Conservation (phyloP, 2,113 vertebrate genomes). For the Laterallus jamaicensis region DNA sequence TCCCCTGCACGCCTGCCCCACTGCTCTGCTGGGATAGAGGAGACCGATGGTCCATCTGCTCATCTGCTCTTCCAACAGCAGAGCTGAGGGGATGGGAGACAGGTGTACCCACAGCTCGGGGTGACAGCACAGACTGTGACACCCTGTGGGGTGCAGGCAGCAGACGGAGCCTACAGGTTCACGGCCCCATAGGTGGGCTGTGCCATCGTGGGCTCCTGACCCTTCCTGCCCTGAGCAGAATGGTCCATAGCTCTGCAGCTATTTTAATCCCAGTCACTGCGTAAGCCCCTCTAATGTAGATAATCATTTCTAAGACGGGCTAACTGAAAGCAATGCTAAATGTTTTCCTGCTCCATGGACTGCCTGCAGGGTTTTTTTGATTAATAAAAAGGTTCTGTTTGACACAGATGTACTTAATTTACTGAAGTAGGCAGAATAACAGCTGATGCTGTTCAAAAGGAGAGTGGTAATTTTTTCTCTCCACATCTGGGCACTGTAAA, state of each 20-base stretch:
- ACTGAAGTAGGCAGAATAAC: background rate
- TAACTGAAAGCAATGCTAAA: conserved; percentile 38
- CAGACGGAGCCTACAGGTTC: background rate
- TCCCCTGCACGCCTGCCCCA: background rate
- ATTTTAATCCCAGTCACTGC: background rate
- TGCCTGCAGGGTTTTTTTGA: background rate
- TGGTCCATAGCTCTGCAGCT: rapidly evolving
- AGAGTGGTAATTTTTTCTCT: background rate
- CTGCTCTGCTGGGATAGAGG: background rate
- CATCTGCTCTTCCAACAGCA: rapidly evolving
- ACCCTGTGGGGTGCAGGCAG: background rate
- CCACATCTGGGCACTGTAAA: background rate
- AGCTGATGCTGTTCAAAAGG: background rate
- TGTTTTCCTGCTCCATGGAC: background rate
- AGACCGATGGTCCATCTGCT: background rate
- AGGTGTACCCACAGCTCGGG: background rate
- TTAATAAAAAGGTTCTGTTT: background rate
- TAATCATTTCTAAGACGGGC: background rate
- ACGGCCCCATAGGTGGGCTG: rapidly evolving
- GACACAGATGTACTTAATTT: conserved; percentile 4
- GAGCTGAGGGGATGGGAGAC: background rate
- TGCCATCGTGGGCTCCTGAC: background rate
- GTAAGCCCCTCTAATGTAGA: conserved; percentile 7
- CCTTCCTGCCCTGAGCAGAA: background rate
- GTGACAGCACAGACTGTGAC: background rate